Evolutionary conservation across 1,140 invertebrate genomes (phyloP).

Genomic region (Nasonia longicornis): DNA sequence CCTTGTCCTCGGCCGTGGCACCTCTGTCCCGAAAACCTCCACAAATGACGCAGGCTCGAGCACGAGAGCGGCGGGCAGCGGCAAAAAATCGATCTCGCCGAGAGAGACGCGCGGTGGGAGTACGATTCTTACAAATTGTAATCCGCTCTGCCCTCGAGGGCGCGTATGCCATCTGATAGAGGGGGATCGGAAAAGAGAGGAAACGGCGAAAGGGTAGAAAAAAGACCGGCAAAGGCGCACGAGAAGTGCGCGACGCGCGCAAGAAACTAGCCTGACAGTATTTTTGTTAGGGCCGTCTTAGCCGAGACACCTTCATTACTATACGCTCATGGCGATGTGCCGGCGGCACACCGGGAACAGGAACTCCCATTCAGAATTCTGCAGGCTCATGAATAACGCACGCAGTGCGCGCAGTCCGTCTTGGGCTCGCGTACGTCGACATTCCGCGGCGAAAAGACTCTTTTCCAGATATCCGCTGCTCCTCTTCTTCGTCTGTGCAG

Average conservation of each 20-base stretch:
- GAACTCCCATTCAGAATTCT: conserved; percentile 58
- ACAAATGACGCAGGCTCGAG: not conserved
- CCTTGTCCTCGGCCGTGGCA: not conserved
- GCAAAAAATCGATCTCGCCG: conserved; percentile 14
- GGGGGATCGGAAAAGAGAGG: conserved; percentile 23
- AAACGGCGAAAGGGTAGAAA: conserved; percentile 22
- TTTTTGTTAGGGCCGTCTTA: conserved; percentile 58
- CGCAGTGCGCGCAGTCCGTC: conserved; percentile 19
- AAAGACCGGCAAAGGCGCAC: conserved; percentile 22
- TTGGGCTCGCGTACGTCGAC: conserved; percentile 47
- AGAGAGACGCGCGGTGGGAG: conserved; percentile 8
- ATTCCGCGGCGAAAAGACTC: conserved; percentile 22
- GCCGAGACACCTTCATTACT: conserved; percentile 65
- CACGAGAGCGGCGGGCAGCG: not conserved
- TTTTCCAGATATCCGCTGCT: conserved; percentile 40
- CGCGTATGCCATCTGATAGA: no score
- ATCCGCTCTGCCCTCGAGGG: not conserved
- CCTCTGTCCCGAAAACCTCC: not conserved
- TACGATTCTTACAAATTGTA: conserved; percentile 38
- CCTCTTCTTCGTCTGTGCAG: not conserved
- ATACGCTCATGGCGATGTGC: conserved; percentile 48
- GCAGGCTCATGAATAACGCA: conserved; percentile 60
- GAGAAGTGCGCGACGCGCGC: conserved; percentile 43
- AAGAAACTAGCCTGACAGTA: conserved; percentile 64
- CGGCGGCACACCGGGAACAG: conserved; percentile 38